A percentile compares a stretch with the other conserved stretches of the same genome.
These are phyloP conservation scores for Loripinus fragilis DNA, from an alignment of 2,888 invertebrate species.

Conservation along the genomic window DNA sequence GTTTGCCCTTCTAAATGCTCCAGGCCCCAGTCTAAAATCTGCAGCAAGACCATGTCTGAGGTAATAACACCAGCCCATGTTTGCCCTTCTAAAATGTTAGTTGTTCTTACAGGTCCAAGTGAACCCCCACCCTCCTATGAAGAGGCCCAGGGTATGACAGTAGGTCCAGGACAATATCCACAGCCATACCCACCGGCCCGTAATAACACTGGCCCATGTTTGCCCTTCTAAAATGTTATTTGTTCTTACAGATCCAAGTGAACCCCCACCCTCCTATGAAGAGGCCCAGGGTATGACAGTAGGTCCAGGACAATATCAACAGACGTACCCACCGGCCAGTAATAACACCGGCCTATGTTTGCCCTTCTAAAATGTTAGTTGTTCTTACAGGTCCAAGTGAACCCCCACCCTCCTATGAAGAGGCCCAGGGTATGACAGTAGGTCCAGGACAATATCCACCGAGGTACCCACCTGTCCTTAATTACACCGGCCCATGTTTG, in stretches of 20 bases:
- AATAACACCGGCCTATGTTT: no score
- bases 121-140: conserved; percentile 19
- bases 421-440: not conserved
- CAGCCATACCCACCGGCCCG: not conserved
- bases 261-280: conserved; percentile 12
- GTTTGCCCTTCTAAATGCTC: no score
- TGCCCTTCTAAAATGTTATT: no score
- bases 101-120: not conserved
- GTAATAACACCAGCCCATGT: no score
- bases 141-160: not conserved
- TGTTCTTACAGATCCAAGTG: not conserved
- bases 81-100: no score
- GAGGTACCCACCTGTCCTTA: no score
- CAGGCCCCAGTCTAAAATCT: no score
- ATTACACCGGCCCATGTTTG: no score
- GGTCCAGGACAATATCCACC: not conserved
- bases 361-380: no score
- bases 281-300: not conserved
- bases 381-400: not conserved
- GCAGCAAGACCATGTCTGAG: no score
- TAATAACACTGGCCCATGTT: no score
- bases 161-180: not conserved
- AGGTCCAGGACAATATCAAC: not conserved
- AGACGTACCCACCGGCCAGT: not conserved
- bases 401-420: conserved; percentile 14